A percentile compares a stretch with the other conserved stretches of the same genome.
Evolutionary conservation across 2,113 vertebrate species (phyloP).

Genomic region (Muscicapa adusta): DNA sequence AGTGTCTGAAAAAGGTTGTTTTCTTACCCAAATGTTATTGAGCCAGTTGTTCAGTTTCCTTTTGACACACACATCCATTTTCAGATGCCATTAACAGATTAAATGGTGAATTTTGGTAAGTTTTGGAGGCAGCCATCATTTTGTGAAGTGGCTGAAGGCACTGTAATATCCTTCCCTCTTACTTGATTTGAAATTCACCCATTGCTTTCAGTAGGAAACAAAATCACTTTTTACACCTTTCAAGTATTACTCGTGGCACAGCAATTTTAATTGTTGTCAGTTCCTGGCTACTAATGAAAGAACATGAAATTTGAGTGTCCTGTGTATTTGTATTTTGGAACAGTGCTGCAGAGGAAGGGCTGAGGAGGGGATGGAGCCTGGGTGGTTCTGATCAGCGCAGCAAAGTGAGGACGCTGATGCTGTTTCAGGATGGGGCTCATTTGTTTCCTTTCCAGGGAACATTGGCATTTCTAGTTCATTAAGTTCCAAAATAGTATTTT

Average conservation of each 20-base stretch:
- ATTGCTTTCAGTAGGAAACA: accelerated
- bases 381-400: background rate
- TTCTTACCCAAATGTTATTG: background rate
- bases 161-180: background rate
- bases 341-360: background rate
- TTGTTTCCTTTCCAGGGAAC: background rate
- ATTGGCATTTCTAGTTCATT: background rate
- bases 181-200: background rate
- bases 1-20: background rate
- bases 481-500: background rate
- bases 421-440: background rate
- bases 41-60: background rate
- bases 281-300: background rate
- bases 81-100: background rate
- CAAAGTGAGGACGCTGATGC: background rate
- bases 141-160: background rate
- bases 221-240: background rate
- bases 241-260: background rate
- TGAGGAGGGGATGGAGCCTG: background rate
- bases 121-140: background rate
- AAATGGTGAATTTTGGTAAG: background rate
- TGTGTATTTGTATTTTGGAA: background rate
- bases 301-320: background rate
- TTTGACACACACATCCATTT: background rate
- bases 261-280: background rate